phyloP scores from a whole-genome alignment of 1,140 invertebrate species.

The Macrocentrus cingulum region DNA sequence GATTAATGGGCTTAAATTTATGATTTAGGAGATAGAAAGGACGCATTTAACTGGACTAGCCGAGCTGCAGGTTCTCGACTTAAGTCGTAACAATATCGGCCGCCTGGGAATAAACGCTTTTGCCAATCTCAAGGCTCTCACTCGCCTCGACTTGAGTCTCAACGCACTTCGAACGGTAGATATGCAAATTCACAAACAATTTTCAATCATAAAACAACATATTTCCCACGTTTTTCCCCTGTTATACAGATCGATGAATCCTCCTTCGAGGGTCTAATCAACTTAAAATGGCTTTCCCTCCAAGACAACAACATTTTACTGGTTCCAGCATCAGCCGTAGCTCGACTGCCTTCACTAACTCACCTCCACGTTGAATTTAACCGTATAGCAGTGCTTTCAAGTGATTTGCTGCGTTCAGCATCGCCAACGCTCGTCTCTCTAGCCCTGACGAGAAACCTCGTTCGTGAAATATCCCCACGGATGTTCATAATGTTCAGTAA shows the following conservation, averaged over 20 bases:
- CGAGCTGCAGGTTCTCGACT: constrained; percentile 73
- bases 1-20: not conserved
- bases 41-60: constrained; percentile 66
- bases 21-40: constrained; percentile 67
- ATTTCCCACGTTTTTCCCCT: constrained; percentile 10
- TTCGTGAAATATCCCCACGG: constrained; percentile 78
- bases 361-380: constrained; percentile 82
- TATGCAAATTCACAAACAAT: not conserved
- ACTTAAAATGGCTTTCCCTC: constrained; percentile 76
- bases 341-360: constrained; percentile 71
- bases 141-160: constrained; percentile 78
- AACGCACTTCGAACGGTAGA: constrained; percentile 81
- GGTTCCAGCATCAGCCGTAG: constrained; percentile 77
- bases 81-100: constrained; percentile 82
- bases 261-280: constrained; percentile 77
- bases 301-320: constrained; percentile 86
- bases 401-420: constrained; percentile 71
- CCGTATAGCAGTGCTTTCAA: constrained; percentile 80
- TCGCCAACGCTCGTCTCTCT: constrained; percentile 63
- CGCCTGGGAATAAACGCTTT: constrained; percentile 80
- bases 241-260: constrained; percentile 80
- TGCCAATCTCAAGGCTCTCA: constrained; percentile 68
- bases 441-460: constrained; percentile 79
- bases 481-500: constrained; percentile 78
- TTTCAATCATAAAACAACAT: not conserved